Conservation (phyloP, 2,113 vertebrate species). For the Rattus norvegicus region DNA sequence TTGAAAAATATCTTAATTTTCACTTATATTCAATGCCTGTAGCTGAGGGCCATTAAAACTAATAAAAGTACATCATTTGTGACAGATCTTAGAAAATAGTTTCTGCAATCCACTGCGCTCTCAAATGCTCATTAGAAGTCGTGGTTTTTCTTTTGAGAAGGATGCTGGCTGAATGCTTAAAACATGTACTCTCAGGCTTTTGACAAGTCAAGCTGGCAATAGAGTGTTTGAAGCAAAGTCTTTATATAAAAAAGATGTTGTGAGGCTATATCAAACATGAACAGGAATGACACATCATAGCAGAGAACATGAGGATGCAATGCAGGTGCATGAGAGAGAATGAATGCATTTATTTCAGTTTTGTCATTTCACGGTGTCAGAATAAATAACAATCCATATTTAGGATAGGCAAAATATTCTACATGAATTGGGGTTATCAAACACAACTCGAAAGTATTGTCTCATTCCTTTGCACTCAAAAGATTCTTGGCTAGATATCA, state of each 20-base stretch:
- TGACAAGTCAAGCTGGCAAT: slow-evolving; percentile 84
- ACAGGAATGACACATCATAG: slow-evolving; percentile 77
- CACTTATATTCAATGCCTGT: slow-evolving; percentile 87
- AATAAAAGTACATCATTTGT: slow-evolving; percentile 91
- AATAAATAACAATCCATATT: slow-evolving; percentile 84
- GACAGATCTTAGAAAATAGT: slow-evolving; percentile 89
- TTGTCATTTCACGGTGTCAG: slow-evolving; percentile 78
- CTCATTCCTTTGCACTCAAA: neutral
- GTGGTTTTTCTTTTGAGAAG: slow-evolving; percentile 84
- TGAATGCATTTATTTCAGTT: slow-evolving; percentile 81
- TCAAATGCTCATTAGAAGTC: slow-evolving; percentile 87
- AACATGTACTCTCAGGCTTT: slow-evolving; percentile 83
- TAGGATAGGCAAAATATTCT: slow-evolving; percentile 65
- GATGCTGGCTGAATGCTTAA: slow-evolving; percentile 86
- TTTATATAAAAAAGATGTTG: slow-evolving; percentile 85
- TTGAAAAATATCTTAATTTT: slow-evolving; percentile 91
- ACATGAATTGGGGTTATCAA: neutral
- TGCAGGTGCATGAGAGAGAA: slow-evolving; percentile 78
- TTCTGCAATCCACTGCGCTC: slow-evolving; percentile 83
- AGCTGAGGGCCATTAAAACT: slow-evolving; percentile 89
- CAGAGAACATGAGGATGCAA: slow-evolving; percentile 77
- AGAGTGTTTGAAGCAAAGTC: slow-evolving; percentile 84
- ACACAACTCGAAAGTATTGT: neutral
- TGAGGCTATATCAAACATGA: slow-evolving; percentile 81
- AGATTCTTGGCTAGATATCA: neutral